Base-by-base conservation (phyloP, 2,888 invertebrate genomes). In the Heliconius ismenius region DNA sequence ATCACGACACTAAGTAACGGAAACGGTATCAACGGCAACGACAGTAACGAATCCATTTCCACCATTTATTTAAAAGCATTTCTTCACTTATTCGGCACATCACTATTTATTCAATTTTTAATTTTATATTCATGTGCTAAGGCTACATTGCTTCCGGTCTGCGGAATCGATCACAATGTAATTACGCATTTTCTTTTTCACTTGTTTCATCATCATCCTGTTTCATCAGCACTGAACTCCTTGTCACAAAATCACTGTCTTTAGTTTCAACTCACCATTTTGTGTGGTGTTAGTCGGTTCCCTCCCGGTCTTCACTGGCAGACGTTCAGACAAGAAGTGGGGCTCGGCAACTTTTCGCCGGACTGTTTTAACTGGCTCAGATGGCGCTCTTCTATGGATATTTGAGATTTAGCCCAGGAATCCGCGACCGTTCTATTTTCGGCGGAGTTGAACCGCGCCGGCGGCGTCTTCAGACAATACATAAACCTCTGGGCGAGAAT, bases 301-400 rank as follows among this genome's bases (percentile, higher is more conserved):
- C 93, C 93, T 94, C 94, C 95, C 93, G 95, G 94, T 95, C 96
- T 95, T 95, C 95, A 95, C 96, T 95, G 96, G 95, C 95, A 95
- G 96, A 95, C 95, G 95, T 93, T 95, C 95, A 95, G 95, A 96
- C 96, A 96, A 96, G 96, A 96, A 96, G 96, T 96, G 96, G 96
- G 95, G 95, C 95, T 95, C 94, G 91, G 95, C 94, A 94, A 94
- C 94, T 94, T 95, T 95, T 95, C 93, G 95, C 94, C 92, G 94
- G 93, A 95, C 95, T 95, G 95, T 96, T 96, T 96, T 96, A 96
- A 96, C 96, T 94, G 95, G 89, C 94, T 95, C 93, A 96, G 96
- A 96, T 96, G 96, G 96, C 96, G 96, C 96, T 94, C 92, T 87
- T 88, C 91, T 93, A 93, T 93, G 92, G 95, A 95, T 94, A 95